Base-by-base conservation (phyloP, 2,113 vertebrate species). In the Indicator indicator region DNA sequence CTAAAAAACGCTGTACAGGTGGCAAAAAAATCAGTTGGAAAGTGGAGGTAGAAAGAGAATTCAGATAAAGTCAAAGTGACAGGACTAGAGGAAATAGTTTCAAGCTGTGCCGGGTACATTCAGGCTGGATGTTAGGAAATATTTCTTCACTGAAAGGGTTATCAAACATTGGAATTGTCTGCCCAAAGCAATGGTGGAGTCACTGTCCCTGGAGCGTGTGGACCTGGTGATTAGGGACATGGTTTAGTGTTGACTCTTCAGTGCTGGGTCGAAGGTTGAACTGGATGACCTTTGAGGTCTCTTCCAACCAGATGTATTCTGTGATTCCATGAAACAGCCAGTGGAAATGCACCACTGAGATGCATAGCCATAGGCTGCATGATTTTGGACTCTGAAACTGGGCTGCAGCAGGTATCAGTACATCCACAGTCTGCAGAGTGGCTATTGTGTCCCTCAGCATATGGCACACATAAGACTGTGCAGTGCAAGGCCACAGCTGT, bases 381-480 rank as follows among this genome's bases (percentile, higher is more conserved):
- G 30, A 68, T 72, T 84, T n/a, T 77, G 84, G 13, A 69, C 54
- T n/a, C 50, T 50, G 33, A 72, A 21, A 9, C 19, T 5, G 33
- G 58, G 38, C 44, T 82, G 73, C 60, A 71, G 80, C 30, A 90
- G 69, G 9, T 65, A 50, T 26, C 9, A 26, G 44, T 10, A 62
- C 40, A 72, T 9, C 62, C 54, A 33, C 9, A 46, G 36, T 5
- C 86, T 58, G 19, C 62, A 68, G 36, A 67, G 19, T 26, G 48
- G 58, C 38, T 67, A 12, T 14, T 36, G 54, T 65, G 84, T 8
- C 46, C 48, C 67, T 10, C 32, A 55, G 70, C 70, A 86, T 33
- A 24, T 3, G 20, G 84, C 38, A 60, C 9, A 0, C 4, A 0
- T 62, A 40, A 52, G 33, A 27, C 32, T 46, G 54, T 5, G 1